Evolutionary conservation across 2,888 invertebrate species (phyloP).

Genomic region (Epinotia brunnichana): DNA sequence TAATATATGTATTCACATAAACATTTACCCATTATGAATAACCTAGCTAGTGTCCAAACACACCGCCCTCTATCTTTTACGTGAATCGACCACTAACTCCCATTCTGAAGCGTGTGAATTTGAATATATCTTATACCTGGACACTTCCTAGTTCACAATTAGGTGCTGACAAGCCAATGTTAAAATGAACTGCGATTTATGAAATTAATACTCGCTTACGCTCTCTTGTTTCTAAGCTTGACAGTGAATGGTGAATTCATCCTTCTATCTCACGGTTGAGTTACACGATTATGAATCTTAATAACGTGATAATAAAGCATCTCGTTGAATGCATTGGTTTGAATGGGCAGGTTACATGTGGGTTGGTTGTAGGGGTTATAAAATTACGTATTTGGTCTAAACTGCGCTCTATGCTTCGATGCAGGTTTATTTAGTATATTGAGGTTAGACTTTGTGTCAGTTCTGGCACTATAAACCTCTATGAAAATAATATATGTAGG

Average conservation of each 20-base stretch:
- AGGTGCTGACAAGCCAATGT: conserved; percentile 41
- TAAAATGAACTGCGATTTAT: not conserved
- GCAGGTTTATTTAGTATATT: not conserved
- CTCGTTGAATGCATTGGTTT: not conserved
- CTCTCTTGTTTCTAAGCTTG: conserved; percentile 4
- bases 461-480: no score
- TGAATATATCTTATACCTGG: conserved; percentile 46
- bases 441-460: not conserved
- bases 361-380: conserved; percentile 16
- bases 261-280: conserved; percentile 19
- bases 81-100: conserved; percentile 54
- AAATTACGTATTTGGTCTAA: conserved; percentile 26
- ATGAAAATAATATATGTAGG: no score
- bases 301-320: not conserved
- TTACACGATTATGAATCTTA: conserved; percentile 2
- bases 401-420: not conserved
- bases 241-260: conserved; percentile 34
- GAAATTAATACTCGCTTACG: not conserved
- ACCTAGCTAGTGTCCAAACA: conserved; percentile 23
- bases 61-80: conserved; percentile 53
- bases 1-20: conserved; percentile 6
- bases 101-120: conserved; percentile 46
- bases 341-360: conserved; percentile 21
- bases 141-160: conserved; percentile 64
- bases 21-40: conserved; percentile 30